Percentiles rank a stretch among this genome's conserved stretches.
Conservation (phyloP, 64 coral and sea anemone genomes). For the Montipora sp. region DNA sequence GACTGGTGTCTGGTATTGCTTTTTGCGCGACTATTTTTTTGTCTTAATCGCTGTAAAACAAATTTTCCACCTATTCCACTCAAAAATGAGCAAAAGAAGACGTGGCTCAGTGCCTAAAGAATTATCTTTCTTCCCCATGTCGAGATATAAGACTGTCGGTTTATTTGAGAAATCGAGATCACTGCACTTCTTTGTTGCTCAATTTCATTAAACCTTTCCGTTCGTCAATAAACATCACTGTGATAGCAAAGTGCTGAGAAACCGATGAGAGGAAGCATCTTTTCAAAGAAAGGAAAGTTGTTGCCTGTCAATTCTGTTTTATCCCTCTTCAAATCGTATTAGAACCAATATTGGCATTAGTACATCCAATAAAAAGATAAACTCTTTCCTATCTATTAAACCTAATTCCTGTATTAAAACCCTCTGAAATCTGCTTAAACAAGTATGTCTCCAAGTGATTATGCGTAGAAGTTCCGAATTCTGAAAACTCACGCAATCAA, state of each 20-base stretch:
- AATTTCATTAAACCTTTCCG: neutral
- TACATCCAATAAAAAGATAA: slow-evolving; percentile 6
- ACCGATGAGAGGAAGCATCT: neutral
- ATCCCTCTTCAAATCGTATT: slow-evolving; percentile 49
- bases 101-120: neutral
- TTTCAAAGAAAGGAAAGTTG: neutral
- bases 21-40: neutral
- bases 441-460: neutral
- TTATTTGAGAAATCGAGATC: neutral
- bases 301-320: neutral
- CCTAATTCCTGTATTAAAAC: neutral
- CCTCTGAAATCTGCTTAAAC: neutral
- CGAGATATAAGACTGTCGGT: neutral
- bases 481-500: neutral
- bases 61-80: neutral
- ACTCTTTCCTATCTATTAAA: neutral
- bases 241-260: neutral
- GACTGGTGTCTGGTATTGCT: slow-evolving; percentile 11
- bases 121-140: neutral
- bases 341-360: slow-evolving; percentile 4
- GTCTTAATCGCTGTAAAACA: neutral
- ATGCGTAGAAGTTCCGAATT: neutral
- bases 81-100: neutral
- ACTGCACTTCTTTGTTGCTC: neutral
- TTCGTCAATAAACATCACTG: neutral